Evolutionary conservation across 2,113 vertebrate species (phyloP), one percentile per base, ranked within the genome.

Genomic region (Odobenus rosmarus): DNA sequence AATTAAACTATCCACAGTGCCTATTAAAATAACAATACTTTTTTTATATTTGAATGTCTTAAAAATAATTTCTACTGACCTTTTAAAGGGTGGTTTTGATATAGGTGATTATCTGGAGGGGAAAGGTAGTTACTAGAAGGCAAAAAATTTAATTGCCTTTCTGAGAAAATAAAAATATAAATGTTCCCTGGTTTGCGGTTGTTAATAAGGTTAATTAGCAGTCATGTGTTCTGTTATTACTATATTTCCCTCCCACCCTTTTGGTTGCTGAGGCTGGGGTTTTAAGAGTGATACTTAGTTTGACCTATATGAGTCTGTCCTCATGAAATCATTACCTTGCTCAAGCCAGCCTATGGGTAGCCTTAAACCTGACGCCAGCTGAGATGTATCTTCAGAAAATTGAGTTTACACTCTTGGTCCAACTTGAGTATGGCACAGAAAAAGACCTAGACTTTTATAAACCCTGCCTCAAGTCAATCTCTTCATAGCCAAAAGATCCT

Each of bases 21-120:
- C 98, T 98, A 98, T 99, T 99, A 99, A 98, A 99, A 98, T 98
- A 98, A 98, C 98, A 99, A 99, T 99, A 90, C 97, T 98, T 98
- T 98, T 98, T 81, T 97, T 98, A 98, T 98, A 97, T 98, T 98
- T 98, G 94, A 98, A 96, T 98, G 97, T 98, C 98, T 99, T 98
- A 98, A 99, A 77, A 98, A 98, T 98, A 95, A 98, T 80, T 98
- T 98, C 93, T 83, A 88, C 88, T 98, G 98, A 98, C 98, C 98
- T 98, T 97, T 98, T 97, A 97, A 98, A 98, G 93, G 93, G 86
- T 94, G 97, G 69, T 96, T 98, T 97, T 98, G 97, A 98, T 98
- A 97, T 97, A 97, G 94, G 97, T 97, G 97, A 95, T 98, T 95
- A 97, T 95, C 74, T 81, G 57, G 26, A 23, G 93, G 80, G 72